Percentiles rank a stretch among this genome's conserved stretches.
Evolutionary conservation across 2,888 invertebrate species (phyloP).

Genomic region (Dinocampus coccinellae): DNA sequence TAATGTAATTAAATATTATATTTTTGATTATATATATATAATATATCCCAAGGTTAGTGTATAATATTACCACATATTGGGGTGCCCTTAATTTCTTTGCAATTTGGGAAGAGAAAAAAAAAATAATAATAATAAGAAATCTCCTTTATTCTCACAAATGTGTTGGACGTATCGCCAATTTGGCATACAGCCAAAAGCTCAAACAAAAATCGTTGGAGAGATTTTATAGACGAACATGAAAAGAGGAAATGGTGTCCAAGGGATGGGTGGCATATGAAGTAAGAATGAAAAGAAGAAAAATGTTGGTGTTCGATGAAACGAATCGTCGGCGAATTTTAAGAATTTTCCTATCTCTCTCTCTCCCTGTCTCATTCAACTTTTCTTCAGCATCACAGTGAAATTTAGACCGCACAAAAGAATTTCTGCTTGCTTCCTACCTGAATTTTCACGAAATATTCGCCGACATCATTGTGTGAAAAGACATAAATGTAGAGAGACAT

Average conservation of each 20-base stretch:
- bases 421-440: not conserved
- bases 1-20: not conserved
- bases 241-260: not conserved
- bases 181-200: conserved; percentile 28
- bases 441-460: not conserved
- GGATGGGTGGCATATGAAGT: not conserved
- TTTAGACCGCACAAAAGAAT: not conserved
- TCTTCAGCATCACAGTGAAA: not conserved
- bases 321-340: conserved; percentile 12
- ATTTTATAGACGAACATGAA: conserved; percentile 4
- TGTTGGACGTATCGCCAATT: conserved; percentile 31
- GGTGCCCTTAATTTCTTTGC: not conserved
- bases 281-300: not conserved
- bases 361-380: too few species aligned
- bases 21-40: not conserved
- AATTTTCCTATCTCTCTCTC: not conserved
- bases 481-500: conserved; percentile 7
- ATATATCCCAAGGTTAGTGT: not conserved
- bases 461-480: conserved; percentile 1
- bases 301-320: conserved; percentile 6
- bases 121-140: not conserved
- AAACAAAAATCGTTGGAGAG: conserved; percentile 11
- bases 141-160: not conserved
- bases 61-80: not conserved
- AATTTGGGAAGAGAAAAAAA: not conserved